Evolutionary conservation across 1,140 invertebrate genomes (phyloP).

Genomic region (Stegodyphus mimosarum): DNA sequence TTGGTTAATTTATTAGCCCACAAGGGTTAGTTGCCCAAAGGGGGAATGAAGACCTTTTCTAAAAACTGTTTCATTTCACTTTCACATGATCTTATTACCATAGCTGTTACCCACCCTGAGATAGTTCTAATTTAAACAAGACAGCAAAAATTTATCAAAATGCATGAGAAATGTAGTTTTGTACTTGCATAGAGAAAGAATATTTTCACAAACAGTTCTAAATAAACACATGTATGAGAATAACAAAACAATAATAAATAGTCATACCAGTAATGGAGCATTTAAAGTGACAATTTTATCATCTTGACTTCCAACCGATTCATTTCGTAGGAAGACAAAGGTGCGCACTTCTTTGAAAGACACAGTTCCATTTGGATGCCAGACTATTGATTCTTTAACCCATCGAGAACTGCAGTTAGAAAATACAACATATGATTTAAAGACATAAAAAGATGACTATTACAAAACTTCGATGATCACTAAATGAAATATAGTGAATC

Average conservation of each 20-base stretch:
- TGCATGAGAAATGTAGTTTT: background rate
- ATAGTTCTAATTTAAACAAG: too few relatives aligned
- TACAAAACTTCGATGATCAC: too few relatives aligned
- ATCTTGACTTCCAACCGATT: constrained; percentile 55
- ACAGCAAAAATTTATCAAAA: background rate
- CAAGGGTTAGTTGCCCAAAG: too few relatives aligned
- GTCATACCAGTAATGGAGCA: constrained; percentile 47
- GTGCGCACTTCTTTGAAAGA: constrained; percentile 49
- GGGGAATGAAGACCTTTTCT: too few relatives aligned
- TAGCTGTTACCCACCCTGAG: too few relatives aligned
- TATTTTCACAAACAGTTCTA: background rate
- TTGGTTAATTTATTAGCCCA: too few relatives aligned
- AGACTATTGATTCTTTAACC: constrained; percentile 46
- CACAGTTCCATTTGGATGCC: constrained; percentile 55
- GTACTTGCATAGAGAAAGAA: background rate
- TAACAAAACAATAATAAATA: background rate
- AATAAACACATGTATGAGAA: background rate
- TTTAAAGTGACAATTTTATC: constrained; percentile 53
- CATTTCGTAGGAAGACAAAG: constrained; percentile 45
- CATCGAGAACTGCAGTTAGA: constrained; percentile 27
- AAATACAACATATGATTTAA: too few relatives aligned
- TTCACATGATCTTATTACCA: too few relatives aligned
- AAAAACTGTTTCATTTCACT: too few relatives aligned
- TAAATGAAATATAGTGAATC: too few relatives aligned
- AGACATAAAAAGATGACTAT: too few relatives aligned